Base-by-base conservation (phyloP, 2,888 invertebrate species). In the Campoplex capitator region DNA sequence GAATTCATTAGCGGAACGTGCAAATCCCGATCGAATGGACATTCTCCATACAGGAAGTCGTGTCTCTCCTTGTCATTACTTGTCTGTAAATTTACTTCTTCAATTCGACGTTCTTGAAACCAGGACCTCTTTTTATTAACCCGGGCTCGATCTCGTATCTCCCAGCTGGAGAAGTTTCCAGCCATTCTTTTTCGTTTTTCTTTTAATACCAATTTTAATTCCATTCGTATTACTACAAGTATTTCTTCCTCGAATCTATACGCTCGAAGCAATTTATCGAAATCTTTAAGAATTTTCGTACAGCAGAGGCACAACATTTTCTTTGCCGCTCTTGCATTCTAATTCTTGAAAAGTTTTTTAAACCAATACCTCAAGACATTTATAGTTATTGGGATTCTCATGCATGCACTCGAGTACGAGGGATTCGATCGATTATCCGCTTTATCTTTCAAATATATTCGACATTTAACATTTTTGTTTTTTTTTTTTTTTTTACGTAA, bases 1-100 rank as follows among this genome's bases (percentile, higher is more conserved):
- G 87, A 87, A 87, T 87, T 87, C 87, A 87, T 87, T 87, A 87
- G 87, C 87, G 67, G 83, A 78, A 80, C 80, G 81, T 77, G 78
- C 84, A 56, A 13, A 16, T 48, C 75, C 65, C 62, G 70, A 70
- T 81, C 86, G 58, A 77, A 18, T 42, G 48, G 78, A 75, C 87
- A 82, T 74, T 51, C 28, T n/a, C 48, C 67, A 67, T 75, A 51
- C 78, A 77, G 77, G 73, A 77, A 87, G 68, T 73, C 45, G 28
- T 51, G 68, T 54, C 42, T 38, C 32, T 45, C 54, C 35, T 75
- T 54, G 65, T 86, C 77, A 80, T 86, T 86, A 86, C 80, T 83
- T 81, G 68, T 86, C 73, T 81, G 71, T 80, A 83, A 23, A 86
- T 86, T 80, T 73, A 77, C 77, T 77, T 86, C 76, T 83, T 83